phyloP scores from a whole-genome alignment of 1,140 invertebrate species.

The Brachionus asplanchnoidis region DNA sequence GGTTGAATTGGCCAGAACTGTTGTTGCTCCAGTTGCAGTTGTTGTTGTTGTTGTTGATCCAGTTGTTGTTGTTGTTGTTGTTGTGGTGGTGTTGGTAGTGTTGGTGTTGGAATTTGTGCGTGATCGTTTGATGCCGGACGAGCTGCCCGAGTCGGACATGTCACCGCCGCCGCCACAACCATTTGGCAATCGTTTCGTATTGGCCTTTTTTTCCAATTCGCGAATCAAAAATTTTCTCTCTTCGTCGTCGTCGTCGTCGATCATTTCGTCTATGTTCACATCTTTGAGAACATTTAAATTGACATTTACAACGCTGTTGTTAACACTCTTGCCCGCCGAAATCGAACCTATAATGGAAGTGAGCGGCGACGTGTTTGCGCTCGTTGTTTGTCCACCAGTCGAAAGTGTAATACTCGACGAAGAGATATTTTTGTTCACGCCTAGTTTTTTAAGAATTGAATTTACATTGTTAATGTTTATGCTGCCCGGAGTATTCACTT shows the following conservation, averaged over 20 bases:
- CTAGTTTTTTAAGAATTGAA: conserved; percentile 33
- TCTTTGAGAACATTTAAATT: conserved; percentile 40
- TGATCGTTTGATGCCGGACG: not conserved
- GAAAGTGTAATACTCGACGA: not conserved
- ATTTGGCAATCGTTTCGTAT: not conserved
- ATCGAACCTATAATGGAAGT: conserved; percentile 27
- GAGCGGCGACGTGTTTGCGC: not conserved
- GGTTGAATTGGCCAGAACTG: not conserved
- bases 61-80: too few species aligned
- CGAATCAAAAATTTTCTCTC: conserved; percentile 32
- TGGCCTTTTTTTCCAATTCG: conserved; percentile 29
- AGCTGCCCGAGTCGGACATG: not conserved
- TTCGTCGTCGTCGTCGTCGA: conserved; percentile 36
- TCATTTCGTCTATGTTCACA: conserved; percentile 40
- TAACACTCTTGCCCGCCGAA: not conserved
- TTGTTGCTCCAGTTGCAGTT: not conserved
- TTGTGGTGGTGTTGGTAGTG: too few species aligned
- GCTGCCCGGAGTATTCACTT: not conserved
- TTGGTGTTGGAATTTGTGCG: not conserved
- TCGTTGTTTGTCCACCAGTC: not conserved
- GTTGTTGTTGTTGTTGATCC: too few species aligned
- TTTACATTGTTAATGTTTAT: conserved; percentile 33
- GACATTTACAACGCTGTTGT: conserved; percentile 39
- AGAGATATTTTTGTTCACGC: not conserved
- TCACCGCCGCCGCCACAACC: not conserved